Base-by-base conservation (phyloP, 2,888 invertebrate species). In the Spatulosminthurus flaviceps region DNA sequence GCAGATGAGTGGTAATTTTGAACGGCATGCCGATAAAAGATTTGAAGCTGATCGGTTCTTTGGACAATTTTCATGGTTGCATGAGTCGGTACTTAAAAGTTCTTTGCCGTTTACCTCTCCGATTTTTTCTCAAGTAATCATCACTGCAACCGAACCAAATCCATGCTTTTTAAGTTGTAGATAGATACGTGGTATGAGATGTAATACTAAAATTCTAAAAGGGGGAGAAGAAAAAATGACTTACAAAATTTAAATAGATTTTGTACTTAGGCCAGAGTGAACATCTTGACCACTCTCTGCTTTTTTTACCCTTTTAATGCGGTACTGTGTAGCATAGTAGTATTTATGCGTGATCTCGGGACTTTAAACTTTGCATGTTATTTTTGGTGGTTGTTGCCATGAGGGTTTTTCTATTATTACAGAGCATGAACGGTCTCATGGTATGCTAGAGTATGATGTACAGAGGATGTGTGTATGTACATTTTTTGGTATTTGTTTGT, bases 1-100 rank as follows among this genome's bases (percentile, higher is more conserved):
- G 64, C 51, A 75, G 72, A 79, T 76, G 76, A 79, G 60, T 71
- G 75, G 70, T 76, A 79, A 81, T 81, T 81, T 81, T 73, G 66
- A 61, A 78, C 79, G 79, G 78, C 75, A 72, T 66, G 78, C 75
- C 75, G 79, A 77, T 81, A 66, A 78, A 76, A 76, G 77, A 72
- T 26, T 70, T 34, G 24, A 69, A 28, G 60, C 43, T 74, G 66
- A 69, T 75, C 77, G 78, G 70, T 78, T 67, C 79, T 80, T 79
- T 81, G 81, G 72, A 76, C 74, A 77, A 81, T 80, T 81, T 80
- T 77, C 81, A 81, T 78, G 81, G 79, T 81, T 77, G 80, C 80
- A 79, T 81, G 81, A 81, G 78, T 79, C 26, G 75, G 70, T 78
- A 71, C 34, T 78, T 74, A 66, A 22, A 0, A 76, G 66, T 61